Evolutionary conservation across 2,113 vertebrate species (phyloP).

Genomic region (Mastomys coucha): DNA sequence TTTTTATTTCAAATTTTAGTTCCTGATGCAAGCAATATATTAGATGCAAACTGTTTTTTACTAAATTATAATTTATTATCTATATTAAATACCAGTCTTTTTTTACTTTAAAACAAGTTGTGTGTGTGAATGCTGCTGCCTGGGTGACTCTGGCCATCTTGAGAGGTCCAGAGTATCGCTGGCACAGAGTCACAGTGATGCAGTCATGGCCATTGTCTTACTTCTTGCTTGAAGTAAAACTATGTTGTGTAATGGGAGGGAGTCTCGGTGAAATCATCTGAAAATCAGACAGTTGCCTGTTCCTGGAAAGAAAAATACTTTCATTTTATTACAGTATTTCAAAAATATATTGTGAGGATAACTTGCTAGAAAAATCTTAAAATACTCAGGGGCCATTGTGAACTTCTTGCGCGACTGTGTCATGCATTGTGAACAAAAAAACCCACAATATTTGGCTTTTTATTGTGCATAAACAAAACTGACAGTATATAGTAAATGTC

Average conservation of each 20-base stretch:
- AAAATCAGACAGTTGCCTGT: slow-evolving; percentile 8
- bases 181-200: not conserved
- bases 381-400: not conserved
- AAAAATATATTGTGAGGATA: not conserved
- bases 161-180: not conserved
- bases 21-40: not conserved
- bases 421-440: not conserved
- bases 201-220: not conserved
- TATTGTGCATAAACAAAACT: slow-evolving; percentile 41
- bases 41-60: slow-evolving; percentile 19
- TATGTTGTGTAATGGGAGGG: not conserved
- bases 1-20: slow-evolving; percentile 59
- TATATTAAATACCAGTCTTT: not conserved
- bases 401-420: not conserved
- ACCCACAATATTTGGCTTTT: slow-evolving; percentile 8
- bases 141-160: slow-evolving; percentile 8
- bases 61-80: not conserved
- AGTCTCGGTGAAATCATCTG: slow-evolving; percentile 8
- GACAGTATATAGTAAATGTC: not conserved
- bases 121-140: not conserved
- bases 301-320: not conserved
- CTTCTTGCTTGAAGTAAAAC: not conserved
- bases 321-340: slow-evolving; percentile 4
- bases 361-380: slow-evolving; percentile 47
- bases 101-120: slow-evolving; percentile 44